Base-by-base conservation (phyloP, 2,113 vertebrate genomes). In the Syngnathus floridae region DNA sequence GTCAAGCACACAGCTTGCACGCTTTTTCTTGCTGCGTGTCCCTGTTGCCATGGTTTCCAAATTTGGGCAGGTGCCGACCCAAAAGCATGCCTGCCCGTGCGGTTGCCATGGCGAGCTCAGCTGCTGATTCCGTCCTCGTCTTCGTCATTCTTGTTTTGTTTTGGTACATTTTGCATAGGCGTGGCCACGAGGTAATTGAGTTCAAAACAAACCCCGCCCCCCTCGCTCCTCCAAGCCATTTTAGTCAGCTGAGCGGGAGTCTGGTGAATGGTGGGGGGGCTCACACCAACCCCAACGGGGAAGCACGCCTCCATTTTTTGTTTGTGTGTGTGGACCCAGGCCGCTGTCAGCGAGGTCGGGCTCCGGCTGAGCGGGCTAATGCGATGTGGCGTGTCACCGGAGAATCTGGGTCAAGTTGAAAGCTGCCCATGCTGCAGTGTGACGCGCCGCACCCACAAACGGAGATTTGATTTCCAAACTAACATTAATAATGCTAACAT, bases 321-420 rank as follows among this genome's bases (percentile, higher is more conserved):
- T 90, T 85, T 91, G 90, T 93, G 90, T 81, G 88, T 93, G 90
- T 81, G 88, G 26, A 31, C 81, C 90, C 83, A 67, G 75, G 81
- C 68, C 84, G 87, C 67, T 85, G 86, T 93, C 92, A 90, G 69
- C 63, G 62, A 73, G 91, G 89, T 90, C 87, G 83, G 65, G 74
- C 81, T 84, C 80, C 80, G 89, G 79, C 83, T 76, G 52, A 73
- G 74, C 91, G 87, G 88, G 74, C 86, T 94, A 94, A 94, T 93
- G 74, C 82, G 77, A 87, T 88, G 90, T 93, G 93, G 88, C 93
- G 65, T 91, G 89, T 90, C 92, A 86, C 82, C 82, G 73, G 62
- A 62, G 81, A 91, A 95, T 93, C 85, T 94, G 92, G 93, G 93
- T 94, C 93, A 94, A 88, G 90, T 93, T 93, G 87, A 90, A 86